Base-by-base conservation (phyloP, 2,797 vertebrate species). In the Myotis pilosus region DNA sequence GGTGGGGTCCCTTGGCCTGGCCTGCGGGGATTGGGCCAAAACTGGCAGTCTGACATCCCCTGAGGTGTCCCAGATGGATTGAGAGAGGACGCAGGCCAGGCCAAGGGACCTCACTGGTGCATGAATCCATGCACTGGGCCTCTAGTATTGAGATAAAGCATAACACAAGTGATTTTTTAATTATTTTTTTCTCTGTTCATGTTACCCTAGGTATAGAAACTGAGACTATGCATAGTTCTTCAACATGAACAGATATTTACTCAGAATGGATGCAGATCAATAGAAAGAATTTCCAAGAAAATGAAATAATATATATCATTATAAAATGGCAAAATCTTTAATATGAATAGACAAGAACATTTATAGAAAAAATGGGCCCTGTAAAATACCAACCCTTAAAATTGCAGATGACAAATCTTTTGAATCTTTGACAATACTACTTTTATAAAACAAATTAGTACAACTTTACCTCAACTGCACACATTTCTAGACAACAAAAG, bases 271-370 rank as follows among this genome's bases (percentile, higher is more conserved):
- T 94, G 86, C 47, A 89, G 95, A 96, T 97, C 82, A 81, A 74
- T 57, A 55, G 89, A 92, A 79, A 95, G 55, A 89, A 92, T 87
- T 84, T 95, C 75, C 78, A 93, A 91, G 89, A 96, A 94, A 95
- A 69, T 66, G 41, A 86, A 94, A 49, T 96, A 36, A 33, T 96
- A 91, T 90, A 94, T 92, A 60, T 92, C 95, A 95, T 87, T 95
- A 96, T 80, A 88, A 85, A 96, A 95, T 95, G 91, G 25, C 5
- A 81, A 95, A 94, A 97, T 97, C 41, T 88, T 93, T 95, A 96
- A 95, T 36, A 23, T 47, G 94, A 94, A 91, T 80, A 95, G 11
- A 23, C 4, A 23, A 53, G 76, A 91, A 72, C 89, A 57, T 6
- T 97, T 97, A 55, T 23, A 66, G 20, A 22, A 83, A 71, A 91